These are phyloP conservation scores for Drosophila stalkeri DNA, from an alignment of 2,888 invertebrate species.

Conservation along the genomic window DNA sequence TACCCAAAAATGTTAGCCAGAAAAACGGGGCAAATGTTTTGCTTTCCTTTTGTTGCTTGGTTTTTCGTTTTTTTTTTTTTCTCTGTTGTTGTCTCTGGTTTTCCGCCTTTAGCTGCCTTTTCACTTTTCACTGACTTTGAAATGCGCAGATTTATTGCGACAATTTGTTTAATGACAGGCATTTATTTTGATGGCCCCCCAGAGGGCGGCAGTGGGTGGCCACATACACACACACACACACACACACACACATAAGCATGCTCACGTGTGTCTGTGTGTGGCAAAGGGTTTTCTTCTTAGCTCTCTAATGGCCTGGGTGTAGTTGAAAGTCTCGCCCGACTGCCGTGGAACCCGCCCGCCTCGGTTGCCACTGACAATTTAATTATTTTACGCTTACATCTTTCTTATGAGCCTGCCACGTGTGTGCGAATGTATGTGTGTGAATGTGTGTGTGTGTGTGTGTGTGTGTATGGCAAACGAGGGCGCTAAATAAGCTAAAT, in stretches of 20 bases:
- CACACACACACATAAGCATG: too few species aligned
- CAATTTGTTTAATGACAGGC: constrained; percentile 82
- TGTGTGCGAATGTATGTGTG: neutral
- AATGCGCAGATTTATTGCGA: constrained; percentile 81
- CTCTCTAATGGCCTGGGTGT: constrained; percentile 61
- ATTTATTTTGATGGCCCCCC: constrained; percentile 79
- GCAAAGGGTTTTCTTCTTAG: constrained; percentile 65
- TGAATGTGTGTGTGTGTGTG: neutral
- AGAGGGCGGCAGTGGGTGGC: constrained; percentile 12
- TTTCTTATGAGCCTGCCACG: constrained; percentile 41
- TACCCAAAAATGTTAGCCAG: constrained; percentile 10
- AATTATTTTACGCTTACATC: constrained; percentile 75
- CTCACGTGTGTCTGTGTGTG: neutral
- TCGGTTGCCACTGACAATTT: constrained; percentile 75
- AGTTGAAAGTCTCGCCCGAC: constrained; percentile 28
- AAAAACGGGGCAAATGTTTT: constrained; percentile 1
- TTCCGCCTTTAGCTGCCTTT: constrained; percentile 35
- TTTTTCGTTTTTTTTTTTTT: neutral
- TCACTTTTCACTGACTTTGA: constrained; percentile 74
- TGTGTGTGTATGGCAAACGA: constrained; percentile 6
- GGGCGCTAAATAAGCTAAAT: constrained; percentile 54
- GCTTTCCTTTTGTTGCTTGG: neutral
- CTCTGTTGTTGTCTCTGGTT: constrained; percentile 30
- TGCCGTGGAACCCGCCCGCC: constrained; percentile 6
- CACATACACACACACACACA: neutral